Percentiles rank a stretch among this genome's conserved stretches.
phyloP scores from a whole-genome alignment of 2,113 vertebrate genomes.

The Petrocephalus zakoni region DNA sequence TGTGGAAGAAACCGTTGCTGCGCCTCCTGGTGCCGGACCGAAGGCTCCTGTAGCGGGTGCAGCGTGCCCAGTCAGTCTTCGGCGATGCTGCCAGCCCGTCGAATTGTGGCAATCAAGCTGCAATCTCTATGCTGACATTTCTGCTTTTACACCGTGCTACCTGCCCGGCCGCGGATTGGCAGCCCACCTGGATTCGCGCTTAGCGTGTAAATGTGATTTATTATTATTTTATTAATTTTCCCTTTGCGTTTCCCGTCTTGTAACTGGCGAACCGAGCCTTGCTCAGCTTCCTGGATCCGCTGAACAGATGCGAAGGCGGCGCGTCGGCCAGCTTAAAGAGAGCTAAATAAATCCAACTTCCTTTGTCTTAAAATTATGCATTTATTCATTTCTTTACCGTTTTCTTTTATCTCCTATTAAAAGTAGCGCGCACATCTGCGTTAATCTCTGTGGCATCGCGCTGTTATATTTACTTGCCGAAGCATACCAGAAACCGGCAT shows the following conservation, averaged over 20 bases:
- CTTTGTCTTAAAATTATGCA: background rate
- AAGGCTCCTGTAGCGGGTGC: too few species aligned
- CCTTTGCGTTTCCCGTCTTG: background rate
- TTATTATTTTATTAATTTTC: background rate
- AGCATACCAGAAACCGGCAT: slow-evolving; percentile 43
- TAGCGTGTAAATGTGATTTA: background rate
- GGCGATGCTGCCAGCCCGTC: too few species aligned
- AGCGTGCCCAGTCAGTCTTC: too few species aligned
- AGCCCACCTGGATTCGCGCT: background rate
- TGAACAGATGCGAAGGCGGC: background rate
- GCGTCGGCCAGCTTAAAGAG: background rate
- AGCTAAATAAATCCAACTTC: background rate
- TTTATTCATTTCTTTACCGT: slow-evolving; percentile 22
- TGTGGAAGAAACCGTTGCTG: too few species aligned
- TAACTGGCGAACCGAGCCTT: background rate
- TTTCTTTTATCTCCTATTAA: slow-evolving; percentile 16
- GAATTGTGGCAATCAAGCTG: too few species aligned
- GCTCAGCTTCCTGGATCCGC: background rate
- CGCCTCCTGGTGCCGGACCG: too few species aligned
- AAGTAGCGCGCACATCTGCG: background rate
- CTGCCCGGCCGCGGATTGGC: background rate
- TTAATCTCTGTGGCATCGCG: slow-evolving; percentile 44
- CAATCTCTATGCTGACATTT: too few species aligned
- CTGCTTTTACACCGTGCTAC: background rate
- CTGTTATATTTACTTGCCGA: slow-evolving; percentile 34